Evolutionary conservation across 1,140 invertebrate genomes (phyloP).

Genomic region (Limonius californicus): DNA sequence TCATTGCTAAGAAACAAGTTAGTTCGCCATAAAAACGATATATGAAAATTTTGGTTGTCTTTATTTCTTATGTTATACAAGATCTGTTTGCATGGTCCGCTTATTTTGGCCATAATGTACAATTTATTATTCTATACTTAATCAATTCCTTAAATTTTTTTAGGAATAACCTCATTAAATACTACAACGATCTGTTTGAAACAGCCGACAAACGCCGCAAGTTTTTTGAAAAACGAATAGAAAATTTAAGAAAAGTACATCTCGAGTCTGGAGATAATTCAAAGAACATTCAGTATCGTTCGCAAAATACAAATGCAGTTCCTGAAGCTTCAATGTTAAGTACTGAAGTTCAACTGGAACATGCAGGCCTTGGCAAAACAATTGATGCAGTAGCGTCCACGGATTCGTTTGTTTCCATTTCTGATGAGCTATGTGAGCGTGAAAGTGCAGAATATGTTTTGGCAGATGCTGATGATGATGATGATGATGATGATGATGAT

Average conservation of each 20-base stretch:
- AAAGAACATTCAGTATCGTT: not conserved
- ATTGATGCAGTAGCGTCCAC: not conserved
- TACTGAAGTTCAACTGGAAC: too few species aligned
- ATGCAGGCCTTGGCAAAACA: too few species aligned
- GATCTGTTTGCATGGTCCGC: too few species aligned
- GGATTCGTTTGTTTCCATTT: not conserved
- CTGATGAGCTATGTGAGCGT: not conserved
- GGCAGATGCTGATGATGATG: not conserved
- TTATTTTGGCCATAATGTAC: too few species aligned
- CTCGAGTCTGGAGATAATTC: not conserved
- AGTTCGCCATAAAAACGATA: too few species aligned
- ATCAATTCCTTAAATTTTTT: constrained; percentile 24
- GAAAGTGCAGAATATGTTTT: not conserved
- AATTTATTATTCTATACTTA: too few species aligned
- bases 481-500: too few species aligned
- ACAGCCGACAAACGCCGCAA: constrained; percentile 27
- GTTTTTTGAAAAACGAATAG: constrained; percentile 31
- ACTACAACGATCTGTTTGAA: constrained; percentile 35
- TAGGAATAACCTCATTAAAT: constrained; percentile 37
- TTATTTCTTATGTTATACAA: too few species aligned
- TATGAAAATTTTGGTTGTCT: too few species aligned
- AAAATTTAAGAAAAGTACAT: not conserved
- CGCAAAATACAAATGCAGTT: not conserved
- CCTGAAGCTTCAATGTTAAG: too few species aligned
- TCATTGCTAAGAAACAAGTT: too few species aligned